Evolutionary conservation across 2,797 vertebrate genomes (phyloP), one percentile per base, ranked within the genome.

Genomic region (Eulemur rubriventer): DNA sequence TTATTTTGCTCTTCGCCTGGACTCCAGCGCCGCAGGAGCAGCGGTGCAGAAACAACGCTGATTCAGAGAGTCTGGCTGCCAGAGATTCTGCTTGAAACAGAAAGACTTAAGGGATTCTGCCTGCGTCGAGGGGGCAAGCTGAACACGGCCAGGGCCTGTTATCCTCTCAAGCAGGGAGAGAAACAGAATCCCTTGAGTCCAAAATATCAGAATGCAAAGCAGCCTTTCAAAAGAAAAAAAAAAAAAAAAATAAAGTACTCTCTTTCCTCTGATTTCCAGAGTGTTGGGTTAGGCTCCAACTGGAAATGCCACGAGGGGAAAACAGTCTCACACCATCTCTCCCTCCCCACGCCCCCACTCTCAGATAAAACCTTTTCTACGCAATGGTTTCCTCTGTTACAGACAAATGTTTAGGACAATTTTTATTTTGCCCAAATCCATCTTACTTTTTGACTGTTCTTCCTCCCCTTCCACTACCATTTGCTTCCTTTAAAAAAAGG

Each of bases 51-150:
- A 84, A 89, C 65, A 91, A 20, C 0, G 46, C 70, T 88, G 46
- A 84, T 73, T 89, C 89, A 90, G 89, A 95, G 82, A 94, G 86
- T 89, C 76, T 89, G 65, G 52, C 28, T 87, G 61, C 92, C 91
- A 96, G 84, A 76, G 17, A 9, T n/a, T 76, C 18, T 85, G 50
- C 18, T 61, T 20, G 48, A 83, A 70, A 63, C 80, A 70, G 90
- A 81, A n/a, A 48, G 43, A 24, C 0, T 0, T 41, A 92, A 35
- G 24, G 79, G 63, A 50, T 35, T 46, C 59, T 76, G 82, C 33
- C 20, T 41, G 38, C 30, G 79, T 43, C 9, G 63, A 70, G 72
- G 83, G 75, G 24, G 24, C 41, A 33, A 2, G 70, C 30, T 43
- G 89, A 43, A n/a, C 26, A 10, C 1, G 1, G 46, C 6, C 3